Evolutionary conservation across 2,113 vertebrate genomes (phyloP).

Genomic region (Ia io): DNA sequence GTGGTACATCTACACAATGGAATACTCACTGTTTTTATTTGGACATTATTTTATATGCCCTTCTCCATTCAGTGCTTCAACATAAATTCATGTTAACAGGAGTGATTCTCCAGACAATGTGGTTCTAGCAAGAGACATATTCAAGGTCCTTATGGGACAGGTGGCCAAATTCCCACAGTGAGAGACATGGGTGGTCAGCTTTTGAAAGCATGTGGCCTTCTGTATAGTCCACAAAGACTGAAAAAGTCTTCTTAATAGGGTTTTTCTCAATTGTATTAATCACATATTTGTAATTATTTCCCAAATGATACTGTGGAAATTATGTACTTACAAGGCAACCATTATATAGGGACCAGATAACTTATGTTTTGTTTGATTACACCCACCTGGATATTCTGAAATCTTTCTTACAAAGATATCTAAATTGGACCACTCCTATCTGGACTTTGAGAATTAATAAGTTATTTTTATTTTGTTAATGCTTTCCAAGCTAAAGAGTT

Average conservation of each 20-base stretch:
- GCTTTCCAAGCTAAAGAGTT: background rate
- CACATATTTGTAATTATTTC: background rate
- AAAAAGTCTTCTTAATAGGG: background rate
- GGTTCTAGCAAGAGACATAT: background rate
- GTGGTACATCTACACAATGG: no score
- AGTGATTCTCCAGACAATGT: background rate
- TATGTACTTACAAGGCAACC: background rate
- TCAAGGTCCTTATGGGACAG: accelerated
- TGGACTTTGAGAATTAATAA: background rate
- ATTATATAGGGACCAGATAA: background rate
- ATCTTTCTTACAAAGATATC: background rate
- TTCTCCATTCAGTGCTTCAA: background rate
- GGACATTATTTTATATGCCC: background rate
- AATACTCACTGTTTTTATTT: no score
- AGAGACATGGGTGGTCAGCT: background rate
- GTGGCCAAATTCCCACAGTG: accelerated
- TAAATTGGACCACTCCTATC: background rate
- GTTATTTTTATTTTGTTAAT: constrained; percentile 5
- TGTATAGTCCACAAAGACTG: background rate
- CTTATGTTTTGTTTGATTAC: background rate
- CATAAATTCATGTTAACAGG: background rate
- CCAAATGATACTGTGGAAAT: background rate
- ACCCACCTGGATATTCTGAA: background rate
- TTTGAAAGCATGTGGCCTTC: background rate
- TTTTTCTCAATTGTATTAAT: background rate